These are phyloP conservation scores for Andinoacara biseriatus DNA, from an alignment of 2,113 vertebrate genomes.

Conservation along the genomic window DNA sequence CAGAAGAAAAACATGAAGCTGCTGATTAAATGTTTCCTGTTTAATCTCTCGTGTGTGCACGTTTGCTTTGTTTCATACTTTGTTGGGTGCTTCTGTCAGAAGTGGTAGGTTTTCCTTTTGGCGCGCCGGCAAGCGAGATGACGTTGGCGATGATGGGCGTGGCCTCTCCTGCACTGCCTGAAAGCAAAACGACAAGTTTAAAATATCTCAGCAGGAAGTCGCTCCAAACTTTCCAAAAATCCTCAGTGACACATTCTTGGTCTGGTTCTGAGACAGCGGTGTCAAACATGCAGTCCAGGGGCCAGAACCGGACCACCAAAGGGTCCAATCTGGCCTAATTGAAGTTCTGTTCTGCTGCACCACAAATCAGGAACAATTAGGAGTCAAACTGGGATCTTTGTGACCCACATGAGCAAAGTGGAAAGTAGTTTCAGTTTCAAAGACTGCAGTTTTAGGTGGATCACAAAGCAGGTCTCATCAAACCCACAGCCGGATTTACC, in stretches of 20 bases:
- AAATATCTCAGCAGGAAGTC: accelerated
- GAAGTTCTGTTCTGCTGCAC: no score
- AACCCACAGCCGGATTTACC: background rate
- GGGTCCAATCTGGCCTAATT: no score
- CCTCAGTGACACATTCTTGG: background rate
- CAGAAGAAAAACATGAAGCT: constrained; percentile 6
- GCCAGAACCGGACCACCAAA: no score
- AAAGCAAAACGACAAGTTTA: background rate
- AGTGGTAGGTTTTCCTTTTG: constrained; percentile 81
- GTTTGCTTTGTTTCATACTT: constrained; percentile 73
- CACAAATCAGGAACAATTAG: no score
- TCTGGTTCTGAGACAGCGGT: accelerated
- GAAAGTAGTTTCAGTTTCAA: background rate
- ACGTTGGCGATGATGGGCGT: constrained; percentile 96
- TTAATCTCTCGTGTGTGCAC: accelerated
- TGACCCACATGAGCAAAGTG: background rate
- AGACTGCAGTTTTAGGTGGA: background rate
- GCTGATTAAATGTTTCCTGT: accelerated
- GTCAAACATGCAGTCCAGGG: background rate
- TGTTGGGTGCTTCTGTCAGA: constrained; percentile 84
- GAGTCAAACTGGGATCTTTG: no score
- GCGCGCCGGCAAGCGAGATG: constrained; percentile 88
- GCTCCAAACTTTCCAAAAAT: background rate
- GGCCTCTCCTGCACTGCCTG: constrained; percentile 73
- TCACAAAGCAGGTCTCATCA: no score